Conservation (phyloP, 2,888 invertebrate genomes). For the Coleophora flavipennella region DNA sequence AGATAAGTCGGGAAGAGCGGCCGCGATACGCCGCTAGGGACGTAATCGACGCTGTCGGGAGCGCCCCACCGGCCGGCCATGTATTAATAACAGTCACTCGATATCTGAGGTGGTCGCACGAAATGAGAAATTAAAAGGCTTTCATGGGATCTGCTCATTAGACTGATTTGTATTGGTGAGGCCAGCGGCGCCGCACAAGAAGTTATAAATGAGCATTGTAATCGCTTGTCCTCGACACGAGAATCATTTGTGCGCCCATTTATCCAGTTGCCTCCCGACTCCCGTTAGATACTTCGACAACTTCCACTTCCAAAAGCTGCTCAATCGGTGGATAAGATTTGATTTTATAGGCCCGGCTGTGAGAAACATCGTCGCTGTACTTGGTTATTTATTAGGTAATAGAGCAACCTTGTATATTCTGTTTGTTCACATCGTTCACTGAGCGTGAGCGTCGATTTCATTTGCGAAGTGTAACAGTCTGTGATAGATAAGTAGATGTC, state of each 20-base stretch:
- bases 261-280: constrained; percentile 33
- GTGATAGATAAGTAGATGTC: neutral
- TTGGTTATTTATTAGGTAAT: too few species aligned
- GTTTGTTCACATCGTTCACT: too few species aligned
- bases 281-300: constrained; percentile 28
- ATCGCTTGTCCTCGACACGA: constrained; percentile 46
- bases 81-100: constrained; percentile 65
- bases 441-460: too few species aligned
- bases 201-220: constrained; percentile 60
- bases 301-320: constrained; percentile 27
- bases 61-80: constrained; percentile 45
- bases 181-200: constrained; percentile 54
- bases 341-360: constrained; percentile 7
- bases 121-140: constrained; percentile 72
- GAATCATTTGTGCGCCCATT: constrained; percentile 47
- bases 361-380: neutral
- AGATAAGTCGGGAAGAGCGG: constrained; percentile 63
- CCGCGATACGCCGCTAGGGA: constrained; percentile 42
- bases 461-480: too few species aligned
- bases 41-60: constrained; percentile 56
- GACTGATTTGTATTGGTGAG: constrained; percentile 56
- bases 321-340: constrained; percentile 8
- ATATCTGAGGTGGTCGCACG: constrained; percentile 60
- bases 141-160: constrained; percentile 66
- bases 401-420: too few species aligned